These are phyloP conservation scores for Chanos chanos DNA, from an alignment of 2,797 vertebrate species.

Conservation along the genomic window DNA sequence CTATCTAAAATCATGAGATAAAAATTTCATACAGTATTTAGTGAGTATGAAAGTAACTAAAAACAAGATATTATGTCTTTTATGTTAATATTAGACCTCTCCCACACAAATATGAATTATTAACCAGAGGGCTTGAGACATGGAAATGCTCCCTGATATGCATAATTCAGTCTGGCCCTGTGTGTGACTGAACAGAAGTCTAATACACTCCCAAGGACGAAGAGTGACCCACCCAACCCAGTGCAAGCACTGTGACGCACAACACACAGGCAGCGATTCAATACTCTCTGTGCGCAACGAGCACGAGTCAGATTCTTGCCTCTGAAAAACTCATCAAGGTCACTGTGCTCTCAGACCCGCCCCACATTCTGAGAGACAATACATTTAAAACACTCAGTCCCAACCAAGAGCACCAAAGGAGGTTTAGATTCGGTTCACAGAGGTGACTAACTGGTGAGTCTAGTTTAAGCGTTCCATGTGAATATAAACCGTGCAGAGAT, in stretches of 20 bases:
- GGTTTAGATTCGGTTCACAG: no score
- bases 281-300: conserved; percentile 15
- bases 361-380: no score
- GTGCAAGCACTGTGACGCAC: not conserved
- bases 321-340: conserved; percentile 20
- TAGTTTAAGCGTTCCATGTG: no score
- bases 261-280: conserved; percentile 3
- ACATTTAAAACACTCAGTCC: no score
- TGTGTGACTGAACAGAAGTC: conserved; percentile 5
- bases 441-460: no score
- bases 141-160: not conserved
- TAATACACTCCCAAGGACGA: conserved; percentile 14
- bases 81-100: not conserved
- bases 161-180: not conserved
- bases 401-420: no score
- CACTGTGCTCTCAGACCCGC: no score
- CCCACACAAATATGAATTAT: conserved; percentile 3
- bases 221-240: not conserved
- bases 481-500: no score
- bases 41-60: no score
- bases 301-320: conserved; percentile 2
- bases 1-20: no score
- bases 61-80: not conserved
- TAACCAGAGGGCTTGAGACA: conserved; percentile 16
- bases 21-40: no score